Conservation (phyloP, 2,888 invertebrate species). For the Mamestra brassicae region DNA sequence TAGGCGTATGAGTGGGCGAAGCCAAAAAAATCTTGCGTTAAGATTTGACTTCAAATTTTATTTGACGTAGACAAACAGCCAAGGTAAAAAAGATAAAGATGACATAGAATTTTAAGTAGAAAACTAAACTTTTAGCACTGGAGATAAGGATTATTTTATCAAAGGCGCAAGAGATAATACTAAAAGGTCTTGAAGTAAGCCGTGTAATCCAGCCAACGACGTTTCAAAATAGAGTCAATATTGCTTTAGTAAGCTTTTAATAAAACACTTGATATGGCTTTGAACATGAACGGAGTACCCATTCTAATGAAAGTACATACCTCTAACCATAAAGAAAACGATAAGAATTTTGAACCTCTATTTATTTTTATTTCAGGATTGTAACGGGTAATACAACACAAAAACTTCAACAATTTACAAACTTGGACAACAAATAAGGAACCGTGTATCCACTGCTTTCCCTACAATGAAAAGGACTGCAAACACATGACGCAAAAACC, state of each 20-base stretch:
- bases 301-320: neutral
- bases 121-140: neutral
- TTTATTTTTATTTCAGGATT: no score
- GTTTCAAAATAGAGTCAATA: slow-evolving; percentile 16
- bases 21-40: neutral
- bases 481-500: neutral
- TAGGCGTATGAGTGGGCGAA: slow-evolving; percentile 18
- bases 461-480: neutral
- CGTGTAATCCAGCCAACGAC: neutral
- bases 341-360: neutral
- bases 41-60: neutral
- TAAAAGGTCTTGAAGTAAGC: slow-evolving; percentile 20
- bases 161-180: neutral
- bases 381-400: no score
- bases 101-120: neutral
- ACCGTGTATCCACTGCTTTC: neutral
- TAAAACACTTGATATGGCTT: neutral
- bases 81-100: neutral
- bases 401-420: no score
- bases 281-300: neutral
- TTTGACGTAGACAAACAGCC: slow-evolving; percentile 4
- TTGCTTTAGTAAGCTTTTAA: slow-evolving; percentile 6
- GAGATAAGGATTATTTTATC: neutral
- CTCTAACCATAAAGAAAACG: neutral
- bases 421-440: neutral